These are phyloP conservation scores for Corythoichthys haematopterus DNA, from an alignment of 2,113 vertebrate species.

Conservation along the genomic window DNA sequence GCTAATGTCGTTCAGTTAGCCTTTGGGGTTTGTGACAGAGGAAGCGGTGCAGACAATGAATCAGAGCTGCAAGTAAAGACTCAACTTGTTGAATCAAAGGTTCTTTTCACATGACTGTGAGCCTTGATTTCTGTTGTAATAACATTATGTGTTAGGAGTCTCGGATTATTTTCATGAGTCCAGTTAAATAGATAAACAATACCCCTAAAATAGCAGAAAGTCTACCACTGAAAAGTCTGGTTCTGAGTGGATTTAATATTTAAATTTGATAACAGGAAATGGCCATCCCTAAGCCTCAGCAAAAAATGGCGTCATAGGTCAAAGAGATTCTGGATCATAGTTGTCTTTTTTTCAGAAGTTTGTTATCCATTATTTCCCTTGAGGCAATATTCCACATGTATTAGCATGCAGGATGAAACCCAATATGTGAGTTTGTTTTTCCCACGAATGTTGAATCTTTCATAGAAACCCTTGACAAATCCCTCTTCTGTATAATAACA, in stretches of 20 bases:
- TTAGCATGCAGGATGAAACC: conserved; percentile 1
- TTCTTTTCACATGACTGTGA: conserved; percentile 26
- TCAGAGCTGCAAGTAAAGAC: conserved; percentile 40
- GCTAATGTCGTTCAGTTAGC: conserved; percentile 28
- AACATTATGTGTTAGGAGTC: conserved; percentile 10
- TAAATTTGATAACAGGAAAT: conserved; percentile 59
- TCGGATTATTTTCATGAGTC: conserved; percentile 16
- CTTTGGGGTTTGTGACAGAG: conserved; percentile 44
- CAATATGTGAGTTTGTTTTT: conserved; percentile 21
- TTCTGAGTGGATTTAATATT: conserved; percentile 31
- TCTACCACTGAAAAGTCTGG: conserved; percentile 36
- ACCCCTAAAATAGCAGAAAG: conserved; percentile 30
- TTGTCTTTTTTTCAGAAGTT: conserved; percentile 29
- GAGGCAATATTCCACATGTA: conserved; percentile 1
- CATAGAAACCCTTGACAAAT: conserved; percentile 25
- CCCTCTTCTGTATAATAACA: conserved; percentile 42
- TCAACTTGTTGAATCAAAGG: conserved; percentile 12
- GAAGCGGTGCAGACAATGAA: conserved; percentile 51
- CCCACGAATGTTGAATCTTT: conserved; percentile 20
- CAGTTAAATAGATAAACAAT: conserved; percentile 31
- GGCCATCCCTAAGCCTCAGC: conserved; percentile 17
- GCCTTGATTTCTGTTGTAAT: conserved; percentile 18
- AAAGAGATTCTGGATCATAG: conserved; percentile 14
- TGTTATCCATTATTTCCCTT: neutral
- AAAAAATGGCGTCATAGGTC: conserved; percentile 38